Conservation (phyloP, 2,797 vertebrate genomes). For the Dallia pectoralis region DNA sequence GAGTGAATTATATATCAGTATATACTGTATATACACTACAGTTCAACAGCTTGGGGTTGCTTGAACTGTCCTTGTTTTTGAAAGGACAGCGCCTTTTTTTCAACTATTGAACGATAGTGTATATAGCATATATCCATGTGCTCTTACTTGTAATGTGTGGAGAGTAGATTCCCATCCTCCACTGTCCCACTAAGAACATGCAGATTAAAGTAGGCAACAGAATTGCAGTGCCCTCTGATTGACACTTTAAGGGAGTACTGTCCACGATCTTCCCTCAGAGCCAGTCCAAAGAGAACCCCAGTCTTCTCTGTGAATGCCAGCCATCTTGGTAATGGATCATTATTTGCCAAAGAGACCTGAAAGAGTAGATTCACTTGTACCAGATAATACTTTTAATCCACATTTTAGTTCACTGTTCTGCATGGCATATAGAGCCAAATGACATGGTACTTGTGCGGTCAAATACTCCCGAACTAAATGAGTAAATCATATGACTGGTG, state of each 20-base stretch:
- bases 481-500: not conserved
- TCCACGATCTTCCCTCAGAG: constrained; percentile 41
- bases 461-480: not conserved
- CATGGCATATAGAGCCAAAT: not conserved
- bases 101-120: no score
- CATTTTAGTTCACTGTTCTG: not conserved
- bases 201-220: constrained; percentile 37
- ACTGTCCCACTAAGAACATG: constrained; percentile 19
- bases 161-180: not conserved
- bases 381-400: not conserved
- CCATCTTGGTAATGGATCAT: constrained; percentile 50
- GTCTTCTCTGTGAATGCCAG: constrained; percentile 45
- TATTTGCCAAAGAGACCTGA: constrained; percentile 51
- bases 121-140: not conserved
- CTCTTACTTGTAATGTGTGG: constrained; percentile 1
- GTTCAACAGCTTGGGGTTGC: no score
- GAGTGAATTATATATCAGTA: not conserved
- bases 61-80: no score
- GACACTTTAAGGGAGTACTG: constrained; percentile 37
- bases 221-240: not conserved
- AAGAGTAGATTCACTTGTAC: not conserved
- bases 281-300: constrained; percentile 45
- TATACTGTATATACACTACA: not conserved
- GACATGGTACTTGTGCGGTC: not conserved
- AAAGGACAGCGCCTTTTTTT: no score